A percentile compares a stretch with the other conserved stretches of the same genome.
Conservation (phyloP, 2,113 vertebrate genomes). For the Neodontobutis hainanensis region DNA sequence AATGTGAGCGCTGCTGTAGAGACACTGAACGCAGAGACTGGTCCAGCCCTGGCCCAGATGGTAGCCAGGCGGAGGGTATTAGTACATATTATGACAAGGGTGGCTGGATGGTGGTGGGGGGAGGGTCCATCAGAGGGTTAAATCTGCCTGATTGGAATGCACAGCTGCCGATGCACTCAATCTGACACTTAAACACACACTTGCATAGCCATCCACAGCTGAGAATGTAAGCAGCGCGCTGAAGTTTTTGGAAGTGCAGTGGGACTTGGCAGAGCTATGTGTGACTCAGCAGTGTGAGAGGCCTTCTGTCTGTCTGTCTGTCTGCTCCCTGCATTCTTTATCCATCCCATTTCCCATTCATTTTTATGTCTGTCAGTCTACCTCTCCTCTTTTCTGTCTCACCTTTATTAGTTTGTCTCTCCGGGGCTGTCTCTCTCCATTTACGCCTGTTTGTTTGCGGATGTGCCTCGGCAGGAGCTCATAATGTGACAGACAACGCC, state of each 20-base stretch:
- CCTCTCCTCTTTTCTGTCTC: neutral
- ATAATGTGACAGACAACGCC: constrained; percentile 29
- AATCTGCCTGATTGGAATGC: constrained; percentile 74
- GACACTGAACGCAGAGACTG: constrained; percentile 15
- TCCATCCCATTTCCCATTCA: constrained; percentile 13
- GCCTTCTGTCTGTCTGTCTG: constrained; percentile 27
- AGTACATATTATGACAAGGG: constrained; percentile 45
- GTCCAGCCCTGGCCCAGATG: constrained; percentile 58
- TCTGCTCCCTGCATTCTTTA: constrained; percentile 14
- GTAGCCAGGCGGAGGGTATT: constrained; percentile 50
- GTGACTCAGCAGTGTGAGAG: constrained; percentile 54
- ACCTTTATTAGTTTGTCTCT: constrained; percentile 17
- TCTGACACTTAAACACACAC: constrained; percentile 22
- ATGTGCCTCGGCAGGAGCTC: constrained; percentile 30
- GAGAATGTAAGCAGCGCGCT: constrained; percentile 57
- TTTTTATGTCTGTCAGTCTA: neutral
- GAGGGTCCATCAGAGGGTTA: constrained; percentile 53
- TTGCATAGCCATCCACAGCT: constrained; percentile 58
- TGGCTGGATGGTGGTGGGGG: constrained; percentile 35
- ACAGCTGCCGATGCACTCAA: constrained; percentile 60
- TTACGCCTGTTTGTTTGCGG: neutral
- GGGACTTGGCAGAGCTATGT: constrained; percentile 35
- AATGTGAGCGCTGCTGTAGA: constrained; percentile 3
- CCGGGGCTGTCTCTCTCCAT: constrained; percentile 9
- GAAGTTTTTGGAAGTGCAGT: constrained; percentile 52